phyloP scores from a whole-genome alignment of 2,888 invertebrate species.

The Phaedon cochleariae region DNA sequence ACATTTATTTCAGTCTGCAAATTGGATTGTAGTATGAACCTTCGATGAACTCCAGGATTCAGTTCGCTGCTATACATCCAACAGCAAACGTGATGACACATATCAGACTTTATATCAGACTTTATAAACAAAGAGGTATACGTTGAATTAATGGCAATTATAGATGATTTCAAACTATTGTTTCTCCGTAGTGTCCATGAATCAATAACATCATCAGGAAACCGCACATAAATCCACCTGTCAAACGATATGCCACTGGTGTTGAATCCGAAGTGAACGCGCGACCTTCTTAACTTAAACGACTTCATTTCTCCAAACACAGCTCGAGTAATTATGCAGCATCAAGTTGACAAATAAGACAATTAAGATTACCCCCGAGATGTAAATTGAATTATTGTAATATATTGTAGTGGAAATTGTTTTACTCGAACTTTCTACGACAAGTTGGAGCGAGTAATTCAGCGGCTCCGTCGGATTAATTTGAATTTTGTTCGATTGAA shows the following conservation, averaged over 20 bases:
- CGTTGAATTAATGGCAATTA: too few relatives aligned
- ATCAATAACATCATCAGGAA: too few relatives aligned
- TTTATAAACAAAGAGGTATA: too few relatives aligned
- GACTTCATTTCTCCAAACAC: conserved; percentile 37
- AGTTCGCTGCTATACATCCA: too few relatives aligned
- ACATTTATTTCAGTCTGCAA: too few relatives aligned
- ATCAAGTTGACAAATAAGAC: conserved; percentile 47
- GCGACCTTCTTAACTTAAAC: conserved; percentile 38
- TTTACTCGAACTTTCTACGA: conserved; percentile 31
- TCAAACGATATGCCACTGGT: background rate
- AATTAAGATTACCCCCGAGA: conserved; percentile 43
- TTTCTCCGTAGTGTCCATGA: too few relatives aligned
- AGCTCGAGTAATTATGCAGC: conserved; percentile 43
- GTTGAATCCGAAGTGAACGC: conserved; percentile 20
- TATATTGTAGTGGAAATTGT: conserved; percentile 42
- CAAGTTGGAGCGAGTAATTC: conserved; percentile 32
- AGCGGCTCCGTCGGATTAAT: conserved; percentile 14
- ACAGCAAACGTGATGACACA: too few relatives aligned
- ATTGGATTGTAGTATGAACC: too few relatives aligned
- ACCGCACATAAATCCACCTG: too few relatives aligned
- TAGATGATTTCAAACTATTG: too few relatives aligned
- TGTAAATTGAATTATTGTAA: conserved; percentile 46
- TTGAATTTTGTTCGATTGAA: conserved; percentile 14
- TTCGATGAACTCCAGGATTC: too few relatives aligned
- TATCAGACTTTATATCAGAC: too few relatives aligned